Percentiles rank a stretch among this genome's conserved stretches.
These are phyloP conservation scores for Furnarius figulus DNA, from an alignment of 2,113 vertebrate genomes.

Conservation along the genomic window DNA sequence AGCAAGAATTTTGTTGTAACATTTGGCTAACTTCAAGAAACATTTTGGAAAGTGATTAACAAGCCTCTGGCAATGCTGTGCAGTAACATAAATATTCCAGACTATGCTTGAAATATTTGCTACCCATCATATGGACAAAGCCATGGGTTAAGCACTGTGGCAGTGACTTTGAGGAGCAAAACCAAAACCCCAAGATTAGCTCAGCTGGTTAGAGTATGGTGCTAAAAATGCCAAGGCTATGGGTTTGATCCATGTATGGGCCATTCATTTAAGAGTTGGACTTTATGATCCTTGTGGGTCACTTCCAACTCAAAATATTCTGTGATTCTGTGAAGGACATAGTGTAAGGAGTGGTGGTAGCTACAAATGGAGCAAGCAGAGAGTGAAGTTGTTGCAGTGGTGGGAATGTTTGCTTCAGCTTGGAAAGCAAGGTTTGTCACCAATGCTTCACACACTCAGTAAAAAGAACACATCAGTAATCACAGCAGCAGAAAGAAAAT, in stretches of 20 bases:
- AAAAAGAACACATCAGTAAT: neutral
- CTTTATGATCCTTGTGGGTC: neutral
- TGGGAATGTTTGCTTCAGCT: conserved; percentile 67
- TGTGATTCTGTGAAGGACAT: neutral
- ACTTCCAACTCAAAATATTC: neutral
- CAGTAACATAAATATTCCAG: neutral
- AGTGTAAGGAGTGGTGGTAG: neutral
- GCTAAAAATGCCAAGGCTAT: neutral
- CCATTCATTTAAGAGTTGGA: too few species aligned
- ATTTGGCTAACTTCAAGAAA: neutral
- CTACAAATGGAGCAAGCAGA: conserved; percentile 33
- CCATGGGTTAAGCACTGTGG: neutral
- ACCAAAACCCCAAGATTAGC: neutral
- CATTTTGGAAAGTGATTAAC: neutral
- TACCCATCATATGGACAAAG: neutral
- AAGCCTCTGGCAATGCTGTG: neutral
- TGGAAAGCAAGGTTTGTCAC: neutral
- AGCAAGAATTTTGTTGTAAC: neutral
- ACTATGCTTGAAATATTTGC: neutral
- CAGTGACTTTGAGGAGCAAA: neutral
- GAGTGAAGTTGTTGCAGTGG: conserved; percentile 73
- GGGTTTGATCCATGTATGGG: neutral
- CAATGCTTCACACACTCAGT: neutral
- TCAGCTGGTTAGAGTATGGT: neutral
- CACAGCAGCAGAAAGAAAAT: neutral